Evolutionary conservation across 1,140 invertebrate species (phyloP).

Genomic region (Andricus grossulariae): DNA sequence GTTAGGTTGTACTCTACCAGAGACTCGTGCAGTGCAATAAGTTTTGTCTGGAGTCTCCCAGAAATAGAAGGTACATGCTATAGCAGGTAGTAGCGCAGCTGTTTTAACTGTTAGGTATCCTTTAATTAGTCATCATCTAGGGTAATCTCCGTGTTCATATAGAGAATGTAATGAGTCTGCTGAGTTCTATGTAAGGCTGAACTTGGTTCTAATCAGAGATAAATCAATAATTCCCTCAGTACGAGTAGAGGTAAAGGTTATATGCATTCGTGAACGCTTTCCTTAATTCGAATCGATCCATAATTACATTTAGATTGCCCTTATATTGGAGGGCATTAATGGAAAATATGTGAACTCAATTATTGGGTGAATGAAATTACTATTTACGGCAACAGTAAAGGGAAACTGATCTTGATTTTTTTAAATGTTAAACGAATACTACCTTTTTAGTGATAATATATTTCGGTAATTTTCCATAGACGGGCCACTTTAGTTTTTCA

Average conservation of each 20-base stretch:
- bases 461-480: too few relatives aligned
- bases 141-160: conserved; percentile 39
- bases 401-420: too few relatives aligned
- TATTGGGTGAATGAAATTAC: too few relatives aligned
- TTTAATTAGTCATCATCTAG: conserved; percentile 54
- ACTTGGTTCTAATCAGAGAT: conserved; percentile 29
- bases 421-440: too few relatives aligned
- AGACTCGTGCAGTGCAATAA: conserved; percentile 44
- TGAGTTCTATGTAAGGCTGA: background rate
- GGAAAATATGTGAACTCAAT: too few relatives aligned
- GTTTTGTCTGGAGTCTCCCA: conserved; percentile 40
- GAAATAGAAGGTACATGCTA: background rate
- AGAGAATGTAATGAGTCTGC: conserved; percentile 21
- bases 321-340: too few relatives aligned
- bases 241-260: conserved; percentile 25
- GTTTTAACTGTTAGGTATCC: conserved; percentile 44
- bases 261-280: conserved; percentile 28
- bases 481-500: too few relatives aligned
- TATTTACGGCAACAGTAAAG: too few relatives aligned
- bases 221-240: conserved; percentile 26
- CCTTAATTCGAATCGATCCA: conserved; percentile 14
- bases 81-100: conserved; percentile 39
- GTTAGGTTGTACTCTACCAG: conserved; percentile 39
- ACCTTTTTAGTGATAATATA: too few relatives aligned
- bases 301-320: background rate